Conservation (phyloP, 2,797 vertebrate species). For the Eptatretus atami region DNA sequence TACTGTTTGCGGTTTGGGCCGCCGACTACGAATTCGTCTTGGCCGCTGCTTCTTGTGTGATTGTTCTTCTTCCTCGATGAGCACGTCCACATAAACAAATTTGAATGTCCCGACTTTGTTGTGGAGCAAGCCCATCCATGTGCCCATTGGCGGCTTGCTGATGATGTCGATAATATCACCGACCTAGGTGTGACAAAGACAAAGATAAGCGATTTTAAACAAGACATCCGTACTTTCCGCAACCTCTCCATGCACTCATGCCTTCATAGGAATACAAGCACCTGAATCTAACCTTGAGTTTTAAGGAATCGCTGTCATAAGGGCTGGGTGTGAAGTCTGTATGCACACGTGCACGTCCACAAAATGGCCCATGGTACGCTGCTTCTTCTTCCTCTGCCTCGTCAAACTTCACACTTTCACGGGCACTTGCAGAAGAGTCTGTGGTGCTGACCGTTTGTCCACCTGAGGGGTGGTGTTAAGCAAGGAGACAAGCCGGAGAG, state of each 20-base stretch:
- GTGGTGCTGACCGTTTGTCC: slow-evolving; percentile 94
- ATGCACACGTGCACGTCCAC: slow-evolving; percentile 65
- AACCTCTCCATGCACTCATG: not conserved
- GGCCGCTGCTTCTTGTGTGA: slow-evolving; percentile 53
- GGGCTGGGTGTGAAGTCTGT: slow-evolving; percentile 93
- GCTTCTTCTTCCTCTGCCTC: slow-evolving; percentile 85
- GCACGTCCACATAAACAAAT: slow-evolving; percentile 88
- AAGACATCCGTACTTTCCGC: not conserved
- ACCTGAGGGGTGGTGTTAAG: slow-evolving; percentile 17
- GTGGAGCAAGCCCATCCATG: slow-evolving; percentile 92
- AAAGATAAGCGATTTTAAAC: slow-evolving; percentile 5
- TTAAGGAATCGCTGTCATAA: slow-evolving; percentile 78
- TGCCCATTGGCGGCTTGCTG: slow-evolving; percentile 94
- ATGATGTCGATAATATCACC: slow-evolving; percentile 95
- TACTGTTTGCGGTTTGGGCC: slow-evolving; percentile 65
- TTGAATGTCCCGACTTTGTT: slow-evolving; percentile 98
- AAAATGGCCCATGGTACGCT: slow-evolving; percentile 75
- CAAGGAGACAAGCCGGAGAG: no score
- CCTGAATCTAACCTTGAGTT: slow-evolving; percentile 37
- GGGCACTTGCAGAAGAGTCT: slow-evolving; percentile 82
- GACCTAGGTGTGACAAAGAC: slow-evolving; percentile 22
- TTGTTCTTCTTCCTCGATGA: slow-evolving; percentile 54
- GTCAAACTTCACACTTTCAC: slow-evolving; percentile 90
- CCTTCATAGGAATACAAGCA: not conserved
- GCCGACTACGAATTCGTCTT: slow-evolving; percentile 41